Evolutionary conservation across 2,888 invertebrate genomes (phyloP), one percentile per base, ranked within the genome.

Genomic region (Branchipolynoe longqiensis): DNA sequence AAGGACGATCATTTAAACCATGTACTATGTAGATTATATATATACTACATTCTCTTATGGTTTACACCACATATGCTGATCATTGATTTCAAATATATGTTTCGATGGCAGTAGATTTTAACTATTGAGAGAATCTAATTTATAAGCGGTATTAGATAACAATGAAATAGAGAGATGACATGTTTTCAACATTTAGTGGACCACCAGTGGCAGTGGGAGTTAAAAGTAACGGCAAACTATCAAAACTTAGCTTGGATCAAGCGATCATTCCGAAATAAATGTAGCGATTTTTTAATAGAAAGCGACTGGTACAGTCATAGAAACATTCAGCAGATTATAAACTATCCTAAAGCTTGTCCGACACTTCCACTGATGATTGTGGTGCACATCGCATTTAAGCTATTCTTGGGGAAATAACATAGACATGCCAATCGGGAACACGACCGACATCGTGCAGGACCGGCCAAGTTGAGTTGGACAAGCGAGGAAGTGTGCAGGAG

Each of bases 1-100:
- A 64, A 64, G 64, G 64, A 12, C 64, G 64, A 33, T 18, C 31
- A 64, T 64, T 64, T 64, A 64, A 64, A 64, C 33, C 64, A 64
- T n/a, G n/a, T n/a, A n/a, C n/a, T n/a, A n/a, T n/a, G n/a, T n/a
- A n/a, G n/a, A n/a, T n/a, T n/a, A n/a, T n/a, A n/a, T n/a, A n/a
- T n/a, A n/a, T n/a, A n/a, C n/a, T n/a, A n/a, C n/a, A n/a, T n/a
- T n/a, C n/a, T n/a, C n/a, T n/a, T n/a, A n/a, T n/a, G n/a, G n/a
- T n/a, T n/a, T n/a, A n/a, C n/a, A n/a, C n/a, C n/a, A n/a, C n/a
- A n/a, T n/a, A n/a, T n/a, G n/a, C n/a, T n/a, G n/a, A n/a, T n/a
- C n/a, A n/a, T n/a, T n/a, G n/a, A n/a, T n/a, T n/a, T n/a, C n/a
- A n/a, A n/a, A n/a, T n/a, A n/a, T n/a, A n/a, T n/a, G n/a, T n/a